Evolutionary conservation across 2,797 vertebrate species (phyloP), one percentile per base, ranked within the genome.

Genomic region (Sphaeramia orbicularis): DNA sequence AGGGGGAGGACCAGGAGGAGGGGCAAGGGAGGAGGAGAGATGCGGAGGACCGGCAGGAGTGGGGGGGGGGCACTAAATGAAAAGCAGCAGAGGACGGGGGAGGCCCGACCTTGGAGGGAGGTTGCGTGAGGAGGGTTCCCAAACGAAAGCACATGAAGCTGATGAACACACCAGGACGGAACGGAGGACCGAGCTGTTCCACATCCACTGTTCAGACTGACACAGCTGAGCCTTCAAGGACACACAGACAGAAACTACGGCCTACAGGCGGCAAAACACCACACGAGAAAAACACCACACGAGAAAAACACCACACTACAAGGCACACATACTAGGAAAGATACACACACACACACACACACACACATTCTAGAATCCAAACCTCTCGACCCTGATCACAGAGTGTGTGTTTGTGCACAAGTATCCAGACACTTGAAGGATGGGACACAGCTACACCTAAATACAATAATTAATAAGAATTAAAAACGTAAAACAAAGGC

Each of bases 91-190:
- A 57, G 55, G 55, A 71, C 9, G 14, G 55, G 78, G 84, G 66
- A 77, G 69, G 76, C 58, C 84, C 71, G 37, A 51, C 50, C 75
- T 66, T n/a, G 40, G 53, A 65, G 51, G 57, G 48, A 64, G 71
- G 27, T 79, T 69, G 70, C 85, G 80, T 89, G 88, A 86, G 85
- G 83, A 85, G 86, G 87, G 57, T 84, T 81, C 71, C 65, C 82
- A 80, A 81, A 69, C 66, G 41, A 21, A 72, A 78, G 37, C 68
- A 44, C 42, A 53, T n/a, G 0, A 35, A 67, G 41, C 56, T 15
- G 19, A 56, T 27, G n/a, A 5, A 2, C 38, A 40, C 48, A 21
- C 14, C 2, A 21, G 14, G 60, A 30, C 9, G 7, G 45, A 49
- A 48, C 36, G 11, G 10, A 67, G 67, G 54, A n/a, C 14, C 14